Evolutionary conservation across 2,797 vertebrate genomes (phyloP).

Genomic region (Geotrypetes seraphini): DNA sequence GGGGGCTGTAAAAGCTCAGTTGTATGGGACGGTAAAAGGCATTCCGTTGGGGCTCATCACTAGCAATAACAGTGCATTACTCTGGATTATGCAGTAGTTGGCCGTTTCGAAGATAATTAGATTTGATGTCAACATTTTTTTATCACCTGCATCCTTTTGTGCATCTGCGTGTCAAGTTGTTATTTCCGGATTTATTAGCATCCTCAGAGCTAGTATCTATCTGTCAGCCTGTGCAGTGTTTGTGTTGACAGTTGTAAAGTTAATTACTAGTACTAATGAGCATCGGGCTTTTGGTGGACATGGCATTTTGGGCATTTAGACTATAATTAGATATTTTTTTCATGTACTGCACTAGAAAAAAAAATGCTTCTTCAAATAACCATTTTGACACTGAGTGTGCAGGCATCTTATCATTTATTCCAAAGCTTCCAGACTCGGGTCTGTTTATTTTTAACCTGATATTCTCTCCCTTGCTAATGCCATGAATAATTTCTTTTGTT

Average conservation of each 20-base stretch:
- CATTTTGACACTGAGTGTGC: conserved; percentile 29
- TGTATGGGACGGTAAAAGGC: conserved; percentile 48
- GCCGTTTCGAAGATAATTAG: conserved; percentile 73
- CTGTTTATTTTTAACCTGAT: conserved; percentile 22
- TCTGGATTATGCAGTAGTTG: conserved; percentile 49
- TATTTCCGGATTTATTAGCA: conserved; percentile 85
- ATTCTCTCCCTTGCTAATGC: conserved; percentile 26
- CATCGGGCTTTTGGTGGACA: conserved; percentile 74
- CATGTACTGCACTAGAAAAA: conserved; percentile 35
- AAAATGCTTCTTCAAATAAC: no score
- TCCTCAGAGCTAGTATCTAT: conserved; percentile 61
- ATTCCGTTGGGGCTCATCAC: conserved; percentile 54
- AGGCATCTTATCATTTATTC: conserved; percentile 32
- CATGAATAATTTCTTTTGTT: conserved; percentile 26
- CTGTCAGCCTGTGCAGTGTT: conserved; percentile 75
- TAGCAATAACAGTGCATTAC: conserved; percentile 63
- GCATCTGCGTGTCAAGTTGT: conserved; percentile 76
- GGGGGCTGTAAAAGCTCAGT: conserved; percentile 51
- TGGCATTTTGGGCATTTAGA: conserved; percentile 70
- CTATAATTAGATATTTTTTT: conserved; percentile 60
- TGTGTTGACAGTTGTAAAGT: conserved; percentile 78
- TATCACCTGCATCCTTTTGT: conserved; percentile 73
- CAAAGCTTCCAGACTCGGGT: conserved; percentile 23
- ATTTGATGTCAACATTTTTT: conserved; percentile 84
- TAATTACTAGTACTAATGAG: conserved; percentile 81